These are phyloP conservation scores for Zeus faber DNA, from an alignment of 2,113 vertebrate genomes.

Conservation along the genomic window DNA sequence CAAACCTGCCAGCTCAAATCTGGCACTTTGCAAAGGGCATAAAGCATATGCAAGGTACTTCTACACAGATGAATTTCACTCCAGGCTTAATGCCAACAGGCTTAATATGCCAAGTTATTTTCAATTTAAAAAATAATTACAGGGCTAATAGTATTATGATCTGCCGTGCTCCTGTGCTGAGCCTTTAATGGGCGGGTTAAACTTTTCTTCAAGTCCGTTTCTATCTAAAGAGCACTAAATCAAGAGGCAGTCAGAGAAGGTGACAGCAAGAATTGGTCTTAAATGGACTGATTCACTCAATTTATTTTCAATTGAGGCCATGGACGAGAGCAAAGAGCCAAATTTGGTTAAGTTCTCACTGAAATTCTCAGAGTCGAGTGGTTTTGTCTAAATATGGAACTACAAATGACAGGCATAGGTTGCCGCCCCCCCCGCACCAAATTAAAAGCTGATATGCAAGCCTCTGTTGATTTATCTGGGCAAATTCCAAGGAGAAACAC, in stretches of 20 bases:
- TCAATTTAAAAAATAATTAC: too few species aligned
- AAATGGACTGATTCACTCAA: constrained; percentile 1
- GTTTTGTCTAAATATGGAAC: constrained; percentile 3
- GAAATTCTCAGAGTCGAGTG: background rate
- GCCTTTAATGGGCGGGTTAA: background rate
- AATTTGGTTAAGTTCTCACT: background rate
- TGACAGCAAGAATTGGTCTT: background rate
- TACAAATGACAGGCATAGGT: background rate
- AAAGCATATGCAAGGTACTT: too few species aligned
- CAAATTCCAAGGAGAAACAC: background rate
- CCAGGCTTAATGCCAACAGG: too few species aligned
- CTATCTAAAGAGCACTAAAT: background rate
- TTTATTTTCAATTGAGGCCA: background rate
- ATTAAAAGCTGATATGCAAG: background rate
- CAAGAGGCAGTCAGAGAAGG: background rate
- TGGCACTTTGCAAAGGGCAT: too few species aligned
- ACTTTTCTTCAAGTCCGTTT: background rate
- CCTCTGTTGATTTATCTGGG: background rate
- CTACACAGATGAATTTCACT: too few species aligned
- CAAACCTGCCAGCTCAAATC: too few species aligned
- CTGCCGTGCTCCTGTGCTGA: background rate
- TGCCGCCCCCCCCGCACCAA: too few species aligned
- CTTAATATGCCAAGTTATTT: too few species aligned
- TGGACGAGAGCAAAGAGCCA: background rate
- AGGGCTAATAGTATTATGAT: too few species aligned